Conservation (phyloP, 1,140 invertebrate species). For the Argopecten irradians region DNA sequence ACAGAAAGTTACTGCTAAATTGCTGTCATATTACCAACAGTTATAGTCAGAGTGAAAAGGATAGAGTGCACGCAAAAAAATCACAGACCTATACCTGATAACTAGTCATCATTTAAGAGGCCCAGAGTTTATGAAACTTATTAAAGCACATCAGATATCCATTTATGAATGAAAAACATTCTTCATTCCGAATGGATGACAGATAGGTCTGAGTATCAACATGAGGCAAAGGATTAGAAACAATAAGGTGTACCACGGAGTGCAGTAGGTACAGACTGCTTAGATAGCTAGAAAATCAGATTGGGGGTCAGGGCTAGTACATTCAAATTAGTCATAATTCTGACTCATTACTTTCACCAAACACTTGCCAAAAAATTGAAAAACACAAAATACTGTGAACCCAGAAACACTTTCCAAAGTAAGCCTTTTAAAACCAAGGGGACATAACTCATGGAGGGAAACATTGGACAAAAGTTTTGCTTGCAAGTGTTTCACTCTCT, state of each 20-base stretch:
- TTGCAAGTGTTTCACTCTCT: too few relatives aligned
- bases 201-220: background rate
- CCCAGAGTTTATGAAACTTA: too few relatives aligned
- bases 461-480: too few relatives aligned
- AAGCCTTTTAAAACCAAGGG: background rate
- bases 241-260: background rate
- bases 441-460: background rate
- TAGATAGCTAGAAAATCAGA: background rate
- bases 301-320: background rate
- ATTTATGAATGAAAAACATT: background rate
- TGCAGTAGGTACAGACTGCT: background rate
- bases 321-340: conserved; percentile 17
- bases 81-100: too few relatives aligned
- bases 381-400: background rate
- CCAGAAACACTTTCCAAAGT: background rate
- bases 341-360: background rate
- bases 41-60: too few relatives aligned
- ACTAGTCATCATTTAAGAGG: too few relatives aligned
- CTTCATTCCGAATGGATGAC: background rate
- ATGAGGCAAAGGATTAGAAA: background rate
- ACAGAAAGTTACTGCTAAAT: background rate
- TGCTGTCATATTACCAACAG: too few relatives aligned
- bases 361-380: background rate
- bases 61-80: too few relatives aligned
- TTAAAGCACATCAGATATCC: too few relatives aligned